A percentile compares a stretch with the other conserved stretches of the same genome.
Evolutionary conservation across 2,113 vertebrate genomes (phyloP).

Genomic region (Phylloscopus trochilus): DNA sequence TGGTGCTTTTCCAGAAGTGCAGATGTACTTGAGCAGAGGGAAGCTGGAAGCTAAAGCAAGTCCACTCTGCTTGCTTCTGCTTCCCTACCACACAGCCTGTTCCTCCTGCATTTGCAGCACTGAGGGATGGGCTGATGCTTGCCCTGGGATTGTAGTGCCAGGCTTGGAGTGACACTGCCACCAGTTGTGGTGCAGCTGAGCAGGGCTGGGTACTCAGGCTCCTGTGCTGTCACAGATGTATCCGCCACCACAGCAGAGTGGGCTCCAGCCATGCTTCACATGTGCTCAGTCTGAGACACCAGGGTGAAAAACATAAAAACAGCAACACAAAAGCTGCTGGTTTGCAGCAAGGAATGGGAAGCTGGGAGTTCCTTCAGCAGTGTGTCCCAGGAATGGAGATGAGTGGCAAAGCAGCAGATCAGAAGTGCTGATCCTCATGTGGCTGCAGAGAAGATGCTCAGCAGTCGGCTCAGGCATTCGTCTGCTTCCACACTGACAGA

Average conservation of each 20-base stretch:
- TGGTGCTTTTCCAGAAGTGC: constrained; percentile 23
- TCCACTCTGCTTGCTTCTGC: background rate
- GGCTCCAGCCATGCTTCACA: background rate
- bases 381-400: background rate
- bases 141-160: fast-evolving
- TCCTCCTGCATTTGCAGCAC: background rate
- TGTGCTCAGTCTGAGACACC: background rate
- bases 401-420: background rate
- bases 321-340: background rate
- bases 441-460: constrained; percentile 4
- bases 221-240: background rate
- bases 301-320: background rate
- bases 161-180: background rate
- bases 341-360: background rate
- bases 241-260: fast-evolving
- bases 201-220: background rate
- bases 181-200: background rate
- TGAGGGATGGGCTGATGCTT: background rate
- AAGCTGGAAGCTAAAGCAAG: background rate
- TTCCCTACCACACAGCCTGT: background rate
- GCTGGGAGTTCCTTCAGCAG: background rate
- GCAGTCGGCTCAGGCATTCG: constrained; percentile 17
- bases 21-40: background rate
- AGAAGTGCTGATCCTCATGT: background rate
- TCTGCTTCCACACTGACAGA: background rate